Base-by-base conservation (phyloP, 2,797 vertebrate species). In the Muscicapa comitata region DNA sequence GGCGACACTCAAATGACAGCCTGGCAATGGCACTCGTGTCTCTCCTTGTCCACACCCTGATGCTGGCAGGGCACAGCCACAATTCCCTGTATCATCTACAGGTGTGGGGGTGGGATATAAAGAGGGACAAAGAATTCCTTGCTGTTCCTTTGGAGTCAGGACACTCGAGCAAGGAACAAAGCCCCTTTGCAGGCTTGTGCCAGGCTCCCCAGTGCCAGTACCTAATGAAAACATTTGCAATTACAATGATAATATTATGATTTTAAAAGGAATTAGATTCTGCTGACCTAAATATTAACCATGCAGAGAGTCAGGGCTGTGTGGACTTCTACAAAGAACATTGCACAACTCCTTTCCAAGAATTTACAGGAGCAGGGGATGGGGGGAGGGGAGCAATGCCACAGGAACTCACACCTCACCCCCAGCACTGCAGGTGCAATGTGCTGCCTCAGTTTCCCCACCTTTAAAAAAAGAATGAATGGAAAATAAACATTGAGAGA, bases 151-250 rank as follows among this genome's bases (percentile, higher is more conserved):
- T 28, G 75, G 58, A 78, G 66, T 33, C 2, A 5, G 75, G 74
- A 90, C 43, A 63, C 14, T 8, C 0, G 0, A 65, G 24, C 2
- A 1, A 72, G 77, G 54, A 73, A 21, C 50, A 45, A 63, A 93
- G 59, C 1, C 26, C 57, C 29, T 67, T 17, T 28, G 40, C 50
- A 57, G 57, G 26, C 45, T 33, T 7, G 33, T 63, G 77, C 77
- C 87, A 29, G 74, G 85, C 93, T 96, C 95, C 94, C 83, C 38
- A 29, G 90, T 7, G 73, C n/a, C 0, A 8, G 45, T 1, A 35
- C 68, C 51, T 95, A 94, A 96, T 66, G 54, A 84, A 96, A 96
- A 94, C 94, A 43, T 92, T 84, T 78, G 88, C 94, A 96, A 93
- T 96, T 92, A 94, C 62, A 68, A 35, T 40, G 90, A 75, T 62